These are phyloP conservation scores for Tetramorium bicarinatum DNA, from an alignment of 2,888 invertebrate genomes.

Conservation along the genomic window DNA sequence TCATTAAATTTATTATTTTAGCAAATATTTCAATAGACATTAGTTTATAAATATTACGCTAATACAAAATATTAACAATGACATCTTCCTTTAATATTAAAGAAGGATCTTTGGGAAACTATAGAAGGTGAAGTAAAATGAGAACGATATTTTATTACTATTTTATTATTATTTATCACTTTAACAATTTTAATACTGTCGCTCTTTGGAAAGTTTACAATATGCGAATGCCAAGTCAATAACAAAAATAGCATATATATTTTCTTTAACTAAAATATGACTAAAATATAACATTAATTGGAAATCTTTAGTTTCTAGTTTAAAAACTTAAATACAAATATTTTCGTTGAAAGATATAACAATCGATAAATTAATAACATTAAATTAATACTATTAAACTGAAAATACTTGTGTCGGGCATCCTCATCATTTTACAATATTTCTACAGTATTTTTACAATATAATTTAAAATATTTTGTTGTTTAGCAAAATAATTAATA, in stretches of 20 bases:
- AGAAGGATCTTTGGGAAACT: background rate
- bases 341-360: background rate
- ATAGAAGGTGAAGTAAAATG: background rate
- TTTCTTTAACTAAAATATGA: conserved; percentile 6
- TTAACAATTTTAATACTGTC: conserved; percentile 8
- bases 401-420: background rate
- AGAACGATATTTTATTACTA: background rate
- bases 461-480: background rate
- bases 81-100: background rate
- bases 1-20: conserved; percentile 22
- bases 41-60: background rate
- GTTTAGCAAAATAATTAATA: background rate
- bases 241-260: background rate
- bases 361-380: background rate
- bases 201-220: background rate
- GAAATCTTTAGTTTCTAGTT: background rate
- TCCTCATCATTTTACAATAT: background rate
- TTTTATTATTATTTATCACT: conserved; percentile 13
- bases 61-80: conserved; percentile 7
- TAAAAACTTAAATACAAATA: conserved; percentile 2
- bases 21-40: background rate
- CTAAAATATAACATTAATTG: conserved; percentile 13
- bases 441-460: background rate
- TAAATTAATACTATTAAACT: background rate
- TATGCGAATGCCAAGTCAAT: background rate